A percentile compares a stretch with the other conserved stretches of the same genome.
Conservation (phyloP, 2,797 vertebrate genomes). For the Danio aesculapii region DNA sequence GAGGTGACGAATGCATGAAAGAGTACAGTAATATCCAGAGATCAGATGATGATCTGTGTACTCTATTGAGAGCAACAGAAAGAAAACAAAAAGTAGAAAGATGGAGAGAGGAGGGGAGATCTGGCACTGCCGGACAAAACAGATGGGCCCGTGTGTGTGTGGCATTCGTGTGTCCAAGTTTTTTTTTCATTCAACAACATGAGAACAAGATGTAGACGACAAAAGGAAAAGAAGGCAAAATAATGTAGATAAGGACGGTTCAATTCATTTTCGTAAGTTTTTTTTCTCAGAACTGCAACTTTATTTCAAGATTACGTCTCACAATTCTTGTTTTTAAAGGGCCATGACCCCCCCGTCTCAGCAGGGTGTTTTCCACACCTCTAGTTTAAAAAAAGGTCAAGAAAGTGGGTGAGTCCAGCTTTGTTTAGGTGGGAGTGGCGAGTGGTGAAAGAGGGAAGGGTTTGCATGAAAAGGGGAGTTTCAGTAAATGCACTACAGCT, state of each 20-base stretch:
- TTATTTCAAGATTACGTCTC: neutral
- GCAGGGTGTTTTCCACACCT: too few relatives aligned
- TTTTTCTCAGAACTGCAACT: too few relatives aligned
- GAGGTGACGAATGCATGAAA: conserved; percentile 6
- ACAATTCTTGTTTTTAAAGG: too few relatives aligned
- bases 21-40: neutral
- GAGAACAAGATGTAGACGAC: neutral
- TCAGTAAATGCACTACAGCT: too few relatives aligned
- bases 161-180: conserved; percentile 11
- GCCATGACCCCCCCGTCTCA: too few relatives aligned
- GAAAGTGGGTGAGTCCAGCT: too few relatives aligned
- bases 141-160: conserved; percentile 28
- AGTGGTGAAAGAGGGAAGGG: too few relatives aligned
- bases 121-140: conserved; percentile 32
- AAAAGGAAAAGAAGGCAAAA: neutral
- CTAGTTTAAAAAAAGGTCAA: too few relatives aligned
- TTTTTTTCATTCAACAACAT: neutral
- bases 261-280: too few relatives aligned
- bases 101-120: conserved; percentile 23
- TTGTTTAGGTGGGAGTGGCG: too few relatives aligned
- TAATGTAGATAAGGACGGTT: neutral
- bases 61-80: neutral
- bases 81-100: conserved; percentile 3
- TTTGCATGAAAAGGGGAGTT: too few relatives aligned
- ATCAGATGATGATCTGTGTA: neutral